Conservation (phyloP, 2,113 vertebrate genomes). For the Glareola pratincola region DNA sequence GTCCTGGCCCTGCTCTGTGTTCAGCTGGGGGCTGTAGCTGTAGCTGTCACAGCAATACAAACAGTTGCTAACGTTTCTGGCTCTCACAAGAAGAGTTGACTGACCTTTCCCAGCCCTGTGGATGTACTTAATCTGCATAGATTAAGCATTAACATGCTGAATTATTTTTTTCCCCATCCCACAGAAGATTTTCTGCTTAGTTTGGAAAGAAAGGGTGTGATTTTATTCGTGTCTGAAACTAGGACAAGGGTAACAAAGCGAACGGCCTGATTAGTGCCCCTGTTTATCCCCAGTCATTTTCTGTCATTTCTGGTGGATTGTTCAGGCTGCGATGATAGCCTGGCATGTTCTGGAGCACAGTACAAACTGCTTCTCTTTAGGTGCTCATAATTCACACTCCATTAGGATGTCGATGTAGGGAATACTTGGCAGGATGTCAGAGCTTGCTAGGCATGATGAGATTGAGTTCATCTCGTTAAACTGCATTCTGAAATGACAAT, state of each 20-base stretch:
- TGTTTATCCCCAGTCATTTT: constrained; percentile 38
- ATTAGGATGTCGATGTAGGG: constrained; percentile 27
- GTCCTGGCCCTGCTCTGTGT: not conserved
- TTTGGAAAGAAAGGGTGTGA: constrained; percentile 6
- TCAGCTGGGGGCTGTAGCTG: not conserved
- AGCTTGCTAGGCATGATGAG: constrained; percentile 9
- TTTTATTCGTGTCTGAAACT: constrained; percentile 5
- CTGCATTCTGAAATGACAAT: not conserved
- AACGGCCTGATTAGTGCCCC: not conserved
- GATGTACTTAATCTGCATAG: not conserved
- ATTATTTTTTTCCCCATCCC: not conserved
- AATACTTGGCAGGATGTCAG: constrained; percentile 29
- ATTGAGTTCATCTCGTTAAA: constrained; percentile 25
- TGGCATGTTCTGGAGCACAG: constrained; percentile 15
- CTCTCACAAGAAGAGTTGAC: not conserved
- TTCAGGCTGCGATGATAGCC: constrained; percentile 5
- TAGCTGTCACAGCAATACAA: not conserved
- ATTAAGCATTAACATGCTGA: not conserved
- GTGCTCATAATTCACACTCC: constrained; percentile 48
- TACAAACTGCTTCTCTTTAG: constrained; percentile 49
- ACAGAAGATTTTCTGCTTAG: not conserved
- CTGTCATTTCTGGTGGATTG: constrained; percentile 16
- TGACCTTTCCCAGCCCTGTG: not conserved
- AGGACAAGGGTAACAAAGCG: not conserved
- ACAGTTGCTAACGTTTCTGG: not conserved